These are phyloP conservation scores for Empis livida DNA, from an alignment of 2,888 invertebrate genomes.

Conservation along the genomic window DNA sequence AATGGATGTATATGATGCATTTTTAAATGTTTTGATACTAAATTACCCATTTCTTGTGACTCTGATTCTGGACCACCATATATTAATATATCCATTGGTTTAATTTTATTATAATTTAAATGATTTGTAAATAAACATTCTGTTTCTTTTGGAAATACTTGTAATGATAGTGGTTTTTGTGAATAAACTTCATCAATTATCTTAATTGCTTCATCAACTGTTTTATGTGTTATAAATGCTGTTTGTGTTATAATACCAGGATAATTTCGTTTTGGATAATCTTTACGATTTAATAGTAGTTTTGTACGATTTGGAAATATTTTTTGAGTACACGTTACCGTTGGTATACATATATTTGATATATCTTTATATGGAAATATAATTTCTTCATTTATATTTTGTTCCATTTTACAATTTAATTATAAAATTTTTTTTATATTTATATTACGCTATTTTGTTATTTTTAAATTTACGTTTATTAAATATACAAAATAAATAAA, in stretches of 20 bases:
- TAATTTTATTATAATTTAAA: neutral
- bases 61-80: constrained; percentile 46
- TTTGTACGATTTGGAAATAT: no score
- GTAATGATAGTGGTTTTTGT: neutral
- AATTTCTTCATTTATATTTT: no score
- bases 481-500: no score
- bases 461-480: no score
- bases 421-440: no score
- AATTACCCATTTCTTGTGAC: constrained; percentile 40
- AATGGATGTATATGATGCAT: constrained; percentile 46
- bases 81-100: no score
- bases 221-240: constrained; percentile 9
- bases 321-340: no score
- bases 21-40: constrained; percentile 42
- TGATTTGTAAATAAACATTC: constrained; percentile 5
- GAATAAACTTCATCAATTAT: constrained; percentile 2
- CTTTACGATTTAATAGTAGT: no score
- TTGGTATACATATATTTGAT: no score
- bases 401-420: no score
- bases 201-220: constrained; percentile 5
- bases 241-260: constrained; percentile 6
- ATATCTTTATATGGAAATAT: no score
- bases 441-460: no score
- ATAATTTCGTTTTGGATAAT: neutral
- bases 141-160: constrained; percentile 7